Percentiles rank a stretch among this genome's conserved stretches.
Evolutionary conservation across 2,113 vertebrate genomes (phyloP).

Genomic region (Bettongia penicillata): DNA sequence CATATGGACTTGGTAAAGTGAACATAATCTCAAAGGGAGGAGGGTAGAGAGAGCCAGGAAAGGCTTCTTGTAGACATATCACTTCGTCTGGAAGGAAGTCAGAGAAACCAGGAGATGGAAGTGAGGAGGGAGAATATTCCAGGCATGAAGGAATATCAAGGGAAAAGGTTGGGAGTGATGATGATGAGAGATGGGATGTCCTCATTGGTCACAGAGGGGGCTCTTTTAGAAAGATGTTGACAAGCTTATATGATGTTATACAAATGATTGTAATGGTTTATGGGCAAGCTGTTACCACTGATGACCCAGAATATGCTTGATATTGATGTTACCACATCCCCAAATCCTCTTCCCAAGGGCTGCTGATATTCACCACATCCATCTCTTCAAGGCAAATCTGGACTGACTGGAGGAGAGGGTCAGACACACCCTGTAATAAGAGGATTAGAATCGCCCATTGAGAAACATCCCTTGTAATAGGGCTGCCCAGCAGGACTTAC

Average conservation of each 20-base stretch:
- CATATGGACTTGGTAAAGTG: background rate
- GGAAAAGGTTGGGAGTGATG: background rate
- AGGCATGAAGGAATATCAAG: background rate
- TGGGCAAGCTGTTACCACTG: background rate
- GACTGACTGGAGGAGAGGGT: background rate
- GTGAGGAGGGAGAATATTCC: background rate
- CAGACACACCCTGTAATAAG: background rate
- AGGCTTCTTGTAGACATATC: background rate
- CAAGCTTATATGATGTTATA: background rate
- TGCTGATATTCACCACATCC: background rate
- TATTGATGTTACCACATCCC: background rate
- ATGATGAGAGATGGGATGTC: background rate
- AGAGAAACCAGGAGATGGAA: background rate
- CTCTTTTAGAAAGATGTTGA: background rate
- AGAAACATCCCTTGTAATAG: background rate
- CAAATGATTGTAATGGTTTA: background rate
- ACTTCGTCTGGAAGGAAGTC: background rate
- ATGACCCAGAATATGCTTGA: background rate
- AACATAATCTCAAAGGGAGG: background rate
- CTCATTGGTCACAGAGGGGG: background rate
- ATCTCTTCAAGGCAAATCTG: conserved; percentile 18
- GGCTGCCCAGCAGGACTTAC: conserved; percentile 1
- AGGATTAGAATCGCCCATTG: conserved; percentile 42
- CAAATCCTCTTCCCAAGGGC: background rate
- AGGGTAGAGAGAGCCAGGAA: background rate